phyloP scores from a whole-genome alignment of 2,113 vertebrate species.

The Stictonetta naevosa region DNA sequence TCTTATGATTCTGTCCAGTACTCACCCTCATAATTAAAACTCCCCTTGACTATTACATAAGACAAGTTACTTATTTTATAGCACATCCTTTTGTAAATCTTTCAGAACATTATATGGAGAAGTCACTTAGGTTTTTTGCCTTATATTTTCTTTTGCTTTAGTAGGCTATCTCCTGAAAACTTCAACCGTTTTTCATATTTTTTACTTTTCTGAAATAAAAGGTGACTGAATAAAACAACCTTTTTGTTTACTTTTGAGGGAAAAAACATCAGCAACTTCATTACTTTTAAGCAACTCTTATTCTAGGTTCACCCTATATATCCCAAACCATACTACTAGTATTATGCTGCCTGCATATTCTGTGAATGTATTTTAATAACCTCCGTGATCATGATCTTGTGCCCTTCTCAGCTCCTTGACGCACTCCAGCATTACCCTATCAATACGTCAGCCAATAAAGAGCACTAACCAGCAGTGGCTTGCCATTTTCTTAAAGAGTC shows the following conservation, averaged over 20 bases:
- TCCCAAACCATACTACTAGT: neutral
- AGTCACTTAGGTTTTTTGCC: no score
- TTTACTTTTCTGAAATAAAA: neutral
- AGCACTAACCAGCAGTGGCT: neutral
- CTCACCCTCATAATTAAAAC: neutral
- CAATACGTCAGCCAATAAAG: neutral
- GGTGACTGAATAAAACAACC: neutral
- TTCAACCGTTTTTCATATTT: neutral
- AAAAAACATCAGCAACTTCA: neutral
- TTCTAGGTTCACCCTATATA: neutral
- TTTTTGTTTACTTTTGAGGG: neutral
- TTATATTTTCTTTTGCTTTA: no score
- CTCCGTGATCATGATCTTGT: neutral
- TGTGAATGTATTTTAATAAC: neutral
- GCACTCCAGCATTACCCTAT: neutral
- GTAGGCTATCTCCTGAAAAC: neutral
- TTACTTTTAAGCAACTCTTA: neutral
- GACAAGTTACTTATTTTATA: neutral
- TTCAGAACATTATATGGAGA: neutral
- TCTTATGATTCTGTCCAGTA: neutral
- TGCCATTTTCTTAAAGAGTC: neutral
- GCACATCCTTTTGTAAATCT: neutral
- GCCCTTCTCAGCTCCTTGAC: neutral
- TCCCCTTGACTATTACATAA: neutral
- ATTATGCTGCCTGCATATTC: neutral